These are phyloP conservation scores for Aproaerema taeniolella DNA, from an alignment of 2,888 invertebrate genomes.

Conservation along the genomic window DNA sequence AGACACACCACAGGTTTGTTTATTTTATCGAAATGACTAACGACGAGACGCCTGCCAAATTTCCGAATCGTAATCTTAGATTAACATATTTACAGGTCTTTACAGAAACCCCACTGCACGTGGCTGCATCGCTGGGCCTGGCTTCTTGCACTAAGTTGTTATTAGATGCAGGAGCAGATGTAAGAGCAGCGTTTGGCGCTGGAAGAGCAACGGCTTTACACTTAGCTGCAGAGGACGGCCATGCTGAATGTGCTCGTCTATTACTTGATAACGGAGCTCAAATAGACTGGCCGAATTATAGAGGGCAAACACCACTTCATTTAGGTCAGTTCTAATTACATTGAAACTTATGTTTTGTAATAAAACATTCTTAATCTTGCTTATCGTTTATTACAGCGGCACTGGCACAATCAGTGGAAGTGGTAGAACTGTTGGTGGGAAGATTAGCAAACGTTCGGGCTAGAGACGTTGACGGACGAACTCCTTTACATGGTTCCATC, in stretches of 20 bases:
- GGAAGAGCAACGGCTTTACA: constrained; percentile 89
- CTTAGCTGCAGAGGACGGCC: constrained; percentile 92
- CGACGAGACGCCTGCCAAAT: not conserved
- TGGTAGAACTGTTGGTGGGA: constrained; percentile 82
- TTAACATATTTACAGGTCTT: constrained; percentile 76
- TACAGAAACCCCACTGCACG: constrained; percentile 90
- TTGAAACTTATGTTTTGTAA: no score
- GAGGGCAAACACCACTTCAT: constrained; percentile 90
- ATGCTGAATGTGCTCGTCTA: constrained; percentile 84
- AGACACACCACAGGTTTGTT: constrained; percentile 85
- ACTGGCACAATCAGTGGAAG: constrained; percentile 87
- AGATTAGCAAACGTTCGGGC: constrained; percentile 81
- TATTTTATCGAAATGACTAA: constrained; percentile 21
- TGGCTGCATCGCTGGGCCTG: constrained; percentile 86
- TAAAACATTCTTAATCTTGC: not conserved
- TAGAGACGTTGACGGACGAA: constrained; percentile 84
- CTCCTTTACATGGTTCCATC: constrained; percentile 88
- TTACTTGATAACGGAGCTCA: constrained; percentile 86
- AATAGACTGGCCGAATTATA: constrained; percentile 84
- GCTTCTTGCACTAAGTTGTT: constrained; percentile 83
- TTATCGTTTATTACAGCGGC: constrained; percentile 75
- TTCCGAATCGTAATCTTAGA: constrained; percentile 1
- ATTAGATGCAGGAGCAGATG: constrained; percentile 87
- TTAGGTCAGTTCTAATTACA: constrained; percentile 71
- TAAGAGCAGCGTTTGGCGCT: constrained; percentile 83